Percentiles rank a stretch among this genome's conserved stretches.
Evolutionary conservation across 2,888 invertebrate species (phyloP).

Genomic region (Odontothrips loti): DNA sequence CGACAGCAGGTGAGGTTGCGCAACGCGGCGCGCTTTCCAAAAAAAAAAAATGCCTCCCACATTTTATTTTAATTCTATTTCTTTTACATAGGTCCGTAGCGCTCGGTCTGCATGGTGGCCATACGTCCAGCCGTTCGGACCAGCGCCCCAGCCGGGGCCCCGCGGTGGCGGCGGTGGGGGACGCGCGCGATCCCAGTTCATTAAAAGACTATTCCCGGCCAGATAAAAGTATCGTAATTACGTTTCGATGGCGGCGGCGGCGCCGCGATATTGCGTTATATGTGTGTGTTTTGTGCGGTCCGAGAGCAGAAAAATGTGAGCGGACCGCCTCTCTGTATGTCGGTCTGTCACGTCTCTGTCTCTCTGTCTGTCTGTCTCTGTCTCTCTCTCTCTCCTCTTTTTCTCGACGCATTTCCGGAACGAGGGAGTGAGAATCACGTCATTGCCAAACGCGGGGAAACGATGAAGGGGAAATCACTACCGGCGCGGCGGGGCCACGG

Average conservation of each 20-base stretch:
- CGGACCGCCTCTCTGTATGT: background rate
- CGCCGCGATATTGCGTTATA: background rate
- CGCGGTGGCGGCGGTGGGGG: too few relatives aligned
- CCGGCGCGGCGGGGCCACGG: background rate
- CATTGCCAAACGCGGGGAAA: background rate
- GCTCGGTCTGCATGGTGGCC: too few relatives aligned
- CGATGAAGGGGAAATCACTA: background rate
- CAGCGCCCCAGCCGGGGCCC: too few relatives aligned
- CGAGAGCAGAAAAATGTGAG: too few relatives aligned
- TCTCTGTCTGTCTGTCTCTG: background rate
- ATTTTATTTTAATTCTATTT: too few relatives aligned
- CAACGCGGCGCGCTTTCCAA: too few relatives aligned
- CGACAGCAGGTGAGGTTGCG: too few relatives aligned
- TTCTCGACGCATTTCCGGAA: background rate
- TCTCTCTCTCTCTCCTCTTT: background rate
- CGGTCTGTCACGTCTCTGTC: background rate
- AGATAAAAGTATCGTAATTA: constrained; percentile 6
- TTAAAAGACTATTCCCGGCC: background rate
- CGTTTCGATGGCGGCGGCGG: background rate
- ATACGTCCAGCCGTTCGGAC: too few relatives aligned
- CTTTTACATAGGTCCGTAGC: too few relatives aligned
- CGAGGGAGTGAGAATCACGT: background rate
- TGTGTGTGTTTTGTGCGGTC: too few relatives aligned
- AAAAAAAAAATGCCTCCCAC: too few relatives aligned
- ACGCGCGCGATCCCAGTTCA: background rate